phyloP scores from a whole-genome alignment of 2,888 invertebrate species.

The Halocaridina rubra region DNA sequence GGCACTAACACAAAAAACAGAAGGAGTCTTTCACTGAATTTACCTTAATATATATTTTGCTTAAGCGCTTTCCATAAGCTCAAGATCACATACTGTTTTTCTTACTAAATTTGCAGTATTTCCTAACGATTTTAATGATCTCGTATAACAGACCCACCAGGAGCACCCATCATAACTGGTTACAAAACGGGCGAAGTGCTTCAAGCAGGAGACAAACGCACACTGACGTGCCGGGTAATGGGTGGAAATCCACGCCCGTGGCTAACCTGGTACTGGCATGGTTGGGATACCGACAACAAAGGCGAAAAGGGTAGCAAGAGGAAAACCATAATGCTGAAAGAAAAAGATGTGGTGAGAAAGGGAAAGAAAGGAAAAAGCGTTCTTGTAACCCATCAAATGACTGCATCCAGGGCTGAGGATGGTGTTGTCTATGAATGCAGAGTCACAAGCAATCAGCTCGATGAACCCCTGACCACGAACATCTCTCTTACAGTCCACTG shows the following conservation, averaged over 20 bases:
- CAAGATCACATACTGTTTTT: too few species aligned
- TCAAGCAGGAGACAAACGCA: not conserved
- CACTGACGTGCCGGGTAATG: conserved; percentile 18
- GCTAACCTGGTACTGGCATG: conserved; percentile 40
- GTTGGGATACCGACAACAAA: not conserved
- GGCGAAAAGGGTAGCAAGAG: not conserved
- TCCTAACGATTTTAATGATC: too few species aligned
- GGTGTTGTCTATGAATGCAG: conserved; percentile 93
- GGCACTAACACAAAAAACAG: too few species aligned
- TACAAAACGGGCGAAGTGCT: not conserved
- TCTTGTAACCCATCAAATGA: conserved; percentile 70
- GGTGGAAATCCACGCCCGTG: conserved; percentile 45
- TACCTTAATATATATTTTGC: too few species aligned
- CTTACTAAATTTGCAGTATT: too few species aligned
- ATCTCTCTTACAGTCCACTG: conserved; percentile 90
- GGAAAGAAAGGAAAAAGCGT: conserved; percentile 10
- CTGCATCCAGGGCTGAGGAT: conserved; percentile 83
- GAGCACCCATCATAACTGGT: not conserved
- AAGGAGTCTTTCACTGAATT: too few species aligned
- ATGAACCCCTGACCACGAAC: conserved; percentile 84
- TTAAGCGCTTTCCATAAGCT: too few species aligned
- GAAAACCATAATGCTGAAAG: not conserved
- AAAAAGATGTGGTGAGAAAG: not conserved
- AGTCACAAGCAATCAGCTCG: conserved; percentile 90
- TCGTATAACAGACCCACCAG: not conserved